phyloP scores from a whole-genome alignment of 1,140 invertebrate genomes.

The Ceratosolen solmsi region DNA sequence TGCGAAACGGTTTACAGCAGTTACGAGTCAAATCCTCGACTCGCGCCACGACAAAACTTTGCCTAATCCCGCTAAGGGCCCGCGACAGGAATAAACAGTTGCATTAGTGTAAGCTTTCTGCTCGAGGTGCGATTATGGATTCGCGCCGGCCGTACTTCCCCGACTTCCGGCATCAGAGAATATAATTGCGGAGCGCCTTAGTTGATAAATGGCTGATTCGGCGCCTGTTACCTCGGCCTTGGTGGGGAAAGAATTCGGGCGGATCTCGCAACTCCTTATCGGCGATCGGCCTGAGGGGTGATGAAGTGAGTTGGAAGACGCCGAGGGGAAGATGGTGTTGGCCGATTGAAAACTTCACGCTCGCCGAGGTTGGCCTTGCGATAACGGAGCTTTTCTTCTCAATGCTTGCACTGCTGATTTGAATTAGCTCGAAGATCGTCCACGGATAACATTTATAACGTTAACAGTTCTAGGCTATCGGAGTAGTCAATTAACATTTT shows the following conservation, averaged over 20 bases:
- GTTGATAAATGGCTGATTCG: constrained; percentile 26
- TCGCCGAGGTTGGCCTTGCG: neutral
- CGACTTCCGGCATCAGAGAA: neutral
- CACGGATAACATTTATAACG: neutral
- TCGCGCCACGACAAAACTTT: no score
- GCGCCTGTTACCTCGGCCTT: no score
- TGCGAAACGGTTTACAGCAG: neutral
- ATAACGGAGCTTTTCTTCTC: neutral
- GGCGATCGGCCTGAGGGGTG: neutral
- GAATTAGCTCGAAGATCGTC: neutral
- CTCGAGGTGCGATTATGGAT: neutral
- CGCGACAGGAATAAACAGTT: neutral
- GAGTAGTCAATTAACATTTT: neutral
- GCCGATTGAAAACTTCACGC: constrained; percentile 18
- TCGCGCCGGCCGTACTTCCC: no score
- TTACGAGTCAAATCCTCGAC: neutral
- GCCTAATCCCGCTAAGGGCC: neutral
- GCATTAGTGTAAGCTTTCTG: neutral
- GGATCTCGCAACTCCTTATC: constrained; percentile 9
- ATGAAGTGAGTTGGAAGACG: neutral
- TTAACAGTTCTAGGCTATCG: neutral
- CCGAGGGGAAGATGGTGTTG: neutral
- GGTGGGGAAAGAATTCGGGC: neutral
- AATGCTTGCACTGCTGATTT: neutral
- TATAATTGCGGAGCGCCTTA: constrained; percentile 53